A percentile compares a stretch with the other conserved stretches of the same genome.
Evolutionary conservation across 1,140 invertebrate genomes (phyloP).

Genomic region (Brachionus koreanus): DNA sequence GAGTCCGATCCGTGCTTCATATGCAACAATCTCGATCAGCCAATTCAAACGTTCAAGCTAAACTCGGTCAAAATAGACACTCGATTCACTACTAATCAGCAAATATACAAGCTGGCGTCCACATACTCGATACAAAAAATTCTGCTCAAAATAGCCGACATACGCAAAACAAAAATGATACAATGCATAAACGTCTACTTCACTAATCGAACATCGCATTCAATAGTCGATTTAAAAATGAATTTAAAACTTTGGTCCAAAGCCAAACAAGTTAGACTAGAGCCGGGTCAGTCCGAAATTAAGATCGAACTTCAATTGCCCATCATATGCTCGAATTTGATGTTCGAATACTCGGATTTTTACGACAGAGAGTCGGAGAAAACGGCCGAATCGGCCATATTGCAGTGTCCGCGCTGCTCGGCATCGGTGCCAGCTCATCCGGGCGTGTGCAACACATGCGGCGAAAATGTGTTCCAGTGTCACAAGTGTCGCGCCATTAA

Average conservation of each 20-base stretch:
- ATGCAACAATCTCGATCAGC: constrained; percentile 92
- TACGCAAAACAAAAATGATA: constrained; percentile 92
- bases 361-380: constrained; percentile 69
- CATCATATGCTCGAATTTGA: constrained; percentile 94
- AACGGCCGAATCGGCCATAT: constrained; percentile 66
- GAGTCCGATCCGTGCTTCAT: constrained; percentile 94
- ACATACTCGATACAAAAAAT: constrained; percentile 90
- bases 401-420: constrained; percentile 91
- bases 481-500: constrained; percentile 74
- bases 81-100: constrained; percentile 93
- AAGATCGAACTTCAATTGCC: constrained; percentile 78
- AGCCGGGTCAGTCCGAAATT: constrained; percentile 83
- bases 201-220: constrained; percentile 89
- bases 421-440: constrained; percentile 90
- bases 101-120: constrained; percentile 90
- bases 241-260: constrained; percentile 85
- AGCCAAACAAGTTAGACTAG: constrained; percentile 79
- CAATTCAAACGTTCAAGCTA: constrained; percentile 74
- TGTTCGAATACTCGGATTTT: constrained; percentile 97
- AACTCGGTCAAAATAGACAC: constrained; percentile 90
- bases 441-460: constrained; percentile 93
- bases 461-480: constrained; percentile 91
- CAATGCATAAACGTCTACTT: constrained; percentile 90
- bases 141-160: constrained; percentile 82
- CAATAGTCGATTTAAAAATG: constrained; percentile 93